A percentile compares a stretch with the other conserved stretches of the same genome.
Conservation (phyloP, 2,797 vertebrate genomes). For the Intellagama lesueurii region DNA sequence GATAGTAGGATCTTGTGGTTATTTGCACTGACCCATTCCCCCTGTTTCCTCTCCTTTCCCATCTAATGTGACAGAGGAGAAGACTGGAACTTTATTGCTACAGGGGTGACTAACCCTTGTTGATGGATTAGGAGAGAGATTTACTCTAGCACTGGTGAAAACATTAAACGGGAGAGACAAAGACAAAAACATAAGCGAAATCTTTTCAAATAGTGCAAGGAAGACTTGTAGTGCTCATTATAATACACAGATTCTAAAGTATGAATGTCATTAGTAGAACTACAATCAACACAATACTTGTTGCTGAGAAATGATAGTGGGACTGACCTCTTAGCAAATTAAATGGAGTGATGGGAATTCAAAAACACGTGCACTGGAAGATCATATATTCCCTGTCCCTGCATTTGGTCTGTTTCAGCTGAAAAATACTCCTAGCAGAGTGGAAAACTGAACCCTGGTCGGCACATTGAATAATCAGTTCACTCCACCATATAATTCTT, state of each 20-base stretch:
- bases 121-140: neutral
- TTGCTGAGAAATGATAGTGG: too few species aligned
- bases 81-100: neutral
- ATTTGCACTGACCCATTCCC: neutral
- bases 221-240: neutral
- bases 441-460: neutral
- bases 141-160: neutral
- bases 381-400: neutral
- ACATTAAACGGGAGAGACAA: neutral
- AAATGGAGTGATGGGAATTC: neutral
- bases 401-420: neutral
- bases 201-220: neutral
- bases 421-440: neutral
- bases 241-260: too few species aligned
- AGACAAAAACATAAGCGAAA: neutral
- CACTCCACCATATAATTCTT: neutral
- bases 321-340: too few species aligned
- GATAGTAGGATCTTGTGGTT: neutral
- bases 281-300: too few species aligned
- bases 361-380: neutral
- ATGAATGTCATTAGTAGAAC: too few species aligned
- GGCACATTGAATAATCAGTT: neutral
- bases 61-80: too few species aligned
- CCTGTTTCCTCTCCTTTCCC: neutral
- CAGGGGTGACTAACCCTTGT: neutral